phyloP scores from a whole-genome alignment of 2,888 invertebrate species.

The Portevinia maculata region DNA sequence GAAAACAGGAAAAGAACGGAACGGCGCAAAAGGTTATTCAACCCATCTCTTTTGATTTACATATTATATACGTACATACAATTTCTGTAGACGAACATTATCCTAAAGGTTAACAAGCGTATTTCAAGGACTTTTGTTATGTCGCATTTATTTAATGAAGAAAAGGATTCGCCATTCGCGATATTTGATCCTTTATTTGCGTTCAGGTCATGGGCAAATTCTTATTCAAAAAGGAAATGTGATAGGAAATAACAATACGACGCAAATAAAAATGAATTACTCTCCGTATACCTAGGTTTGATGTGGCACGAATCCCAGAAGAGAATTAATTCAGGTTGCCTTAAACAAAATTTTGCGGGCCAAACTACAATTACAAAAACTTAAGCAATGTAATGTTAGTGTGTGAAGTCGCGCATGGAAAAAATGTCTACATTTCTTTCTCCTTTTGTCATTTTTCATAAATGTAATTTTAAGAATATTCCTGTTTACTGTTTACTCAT shows the following conservation, averaged over 20 bases:
- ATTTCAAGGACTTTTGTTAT: conserved; percentile 63
- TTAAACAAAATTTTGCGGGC: too few relatives aligned
- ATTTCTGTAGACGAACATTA: conserved; percentile 7
- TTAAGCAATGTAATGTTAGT: too few relatives aligned
- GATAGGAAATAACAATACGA: conserved; percentile 29
- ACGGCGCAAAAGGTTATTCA: conserved; percentile 44
- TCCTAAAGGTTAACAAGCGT: conserved; percentile 47
- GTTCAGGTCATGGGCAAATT: conserved; percentile 53
- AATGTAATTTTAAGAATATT: too few relatives aligned
- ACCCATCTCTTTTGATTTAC: conserved; percentile 39
- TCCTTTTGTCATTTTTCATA: too few relatives aligned
- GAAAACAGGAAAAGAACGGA: conserved; percentile 42
- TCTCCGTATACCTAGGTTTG: not conserved
- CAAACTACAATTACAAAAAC: too few relatives aligned
- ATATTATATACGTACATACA: not conserved
- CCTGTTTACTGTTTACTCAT: too few relatives aligned
- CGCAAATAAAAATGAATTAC: conserved; percentile 4
- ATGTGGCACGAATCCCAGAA: too few relatives aligned
- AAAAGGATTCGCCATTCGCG: conserved; percentile 48
- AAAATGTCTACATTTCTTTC: too few relatives aligned
- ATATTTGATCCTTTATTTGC: conserved; percentile 61
- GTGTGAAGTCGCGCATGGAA: too few relatives aligned
- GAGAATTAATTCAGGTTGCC: too few relatives aligned
- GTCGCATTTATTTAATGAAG: conserved; percentile 51
- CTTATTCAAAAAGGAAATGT: conserved; percentile 36